Percentiles rank a stretch among this genome's conserved stretches.
Conservation (phyloP, 2,888 invertebrate species). For the Pammene fasciana region DNA sequence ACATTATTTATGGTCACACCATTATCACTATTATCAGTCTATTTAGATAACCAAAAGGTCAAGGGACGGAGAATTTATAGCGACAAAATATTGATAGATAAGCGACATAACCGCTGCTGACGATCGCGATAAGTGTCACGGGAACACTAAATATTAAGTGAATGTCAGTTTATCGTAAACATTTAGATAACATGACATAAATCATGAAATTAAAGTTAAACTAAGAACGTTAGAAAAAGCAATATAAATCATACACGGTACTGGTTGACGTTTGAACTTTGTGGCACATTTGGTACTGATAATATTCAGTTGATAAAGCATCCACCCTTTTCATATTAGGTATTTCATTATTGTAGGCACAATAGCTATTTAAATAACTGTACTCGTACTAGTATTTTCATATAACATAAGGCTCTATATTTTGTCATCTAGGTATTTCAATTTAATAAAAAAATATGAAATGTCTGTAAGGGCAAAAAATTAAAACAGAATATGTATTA, state of each 20-base stretch:
- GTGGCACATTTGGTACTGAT: neutral
- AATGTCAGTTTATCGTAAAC: neutral
- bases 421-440: too few relatives aligned
- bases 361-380: too few relatives aligned
- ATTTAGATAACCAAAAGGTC: conserved; percentile 33
- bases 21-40: conserved; percentile 36
- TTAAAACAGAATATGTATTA: too few relatives aligned
- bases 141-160: conserved; percentile 13
- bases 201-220: neutral
- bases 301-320: too few relatives aligned
- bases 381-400: too few relatives aligned
- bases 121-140: conserved; percentile 8
- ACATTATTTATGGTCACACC: conserved; percentile 18
- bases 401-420: too few relatives aligned
- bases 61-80: conserved; percentile 32
- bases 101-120: conserved; percentile 16
- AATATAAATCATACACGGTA: neutral
- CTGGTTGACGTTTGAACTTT: neutral
- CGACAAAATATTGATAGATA: conserved; percentile 32
- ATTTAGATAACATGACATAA: conserved; percentile 19
- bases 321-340: too few relatives aligned
- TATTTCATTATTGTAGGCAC: too few relatives aligned
- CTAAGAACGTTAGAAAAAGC: neutral
- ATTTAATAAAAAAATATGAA: too few relatives aligned
- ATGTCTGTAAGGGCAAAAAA: too few relatives aligned